phyloP scores from a whole-genome alignment of 2,113 vertebrate species.

The Cebidichthys violaceus region DNA sequence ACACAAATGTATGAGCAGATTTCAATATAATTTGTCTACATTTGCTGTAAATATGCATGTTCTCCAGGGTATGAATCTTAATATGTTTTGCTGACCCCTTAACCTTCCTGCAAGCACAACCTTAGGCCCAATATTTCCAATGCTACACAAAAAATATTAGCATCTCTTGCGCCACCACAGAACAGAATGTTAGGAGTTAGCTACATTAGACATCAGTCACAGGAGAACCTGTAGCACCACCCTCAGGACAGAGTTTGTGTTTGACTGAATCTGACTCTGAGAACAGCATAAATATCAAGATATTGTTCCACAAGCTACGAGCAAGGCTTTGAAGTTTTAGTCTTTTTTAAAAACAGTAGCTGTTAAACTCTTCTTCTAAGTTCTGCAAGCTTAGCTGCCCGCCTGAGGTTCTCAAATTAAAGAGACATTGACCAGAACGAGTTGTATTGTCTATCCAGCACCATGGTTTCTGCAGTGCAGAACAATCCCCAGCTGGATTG shows the following conservation, averaged over 20 bases:
- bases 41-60: not conserved
- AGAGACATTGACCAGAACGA: not conserved
- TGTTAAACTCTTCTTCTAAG: not conserved
- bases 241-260: not conserved
- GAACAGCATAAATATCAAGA: not conserved
- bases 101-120: not conserved
- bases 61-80: not conserved
- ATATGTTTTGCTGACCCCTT: not conserved
- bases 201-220: not conserved
- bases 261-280: not conserved
- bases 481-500: not conserved
- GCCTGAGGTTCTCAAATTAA: not conserved
- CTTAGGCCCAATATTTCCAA: not conserved
- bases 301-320: not conserved
- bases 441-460: not conserved
- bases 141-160: not conserved
- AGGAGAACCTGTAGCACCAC: conserved; percentile 1
- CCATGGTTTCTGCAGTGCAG: not conserved
- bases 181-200: not conserved
- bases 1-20: not conserved
- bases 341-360: not conserved
- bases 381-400: not conserved
- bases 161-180: not conserved
- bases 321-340: not conserved
- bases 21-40: not conserved